Evolutionary conservation across 1,140 invertebrate species (phyloP).

Genomic region (Maniola jurtina): DNA sequence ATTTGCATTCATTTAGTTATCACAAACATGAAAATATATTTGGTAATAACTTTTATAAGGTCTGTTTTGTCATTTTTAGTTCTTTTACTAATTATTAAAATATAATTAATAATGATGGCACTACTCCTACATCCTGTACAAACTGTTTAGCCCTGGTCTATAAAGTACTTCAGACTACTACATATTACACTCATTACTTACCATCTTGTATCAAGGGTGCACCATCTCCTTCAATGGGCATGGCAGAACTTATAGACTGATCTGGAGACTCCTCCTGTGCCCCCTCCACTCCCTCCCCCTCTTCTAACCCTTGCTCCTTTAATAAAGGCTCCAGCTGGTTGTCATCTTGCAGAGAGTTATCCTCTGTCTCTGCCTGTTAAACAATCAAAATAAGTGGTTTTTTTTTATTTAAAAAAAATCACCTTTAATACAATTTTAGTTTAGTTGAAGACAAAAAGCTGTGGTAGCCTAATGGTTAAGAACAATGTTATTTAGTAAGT

Average conservation of each 20-base stretch:
- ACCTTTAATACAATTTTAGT: too few species aligned
- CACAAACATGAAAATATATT: neutral
- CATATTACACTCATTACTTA: constrained; percentile 31
- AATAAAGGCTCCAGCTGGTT: constrained; percentile 58
- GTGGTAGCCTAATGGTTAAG: too few species aligned
- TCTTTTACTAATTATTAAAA: too few species aligned
- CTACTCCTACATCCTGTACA: too few species aligned
- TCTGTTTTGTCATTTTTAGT: too few species aligned
- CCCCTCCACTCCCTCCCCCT: constrained; percentile 38
- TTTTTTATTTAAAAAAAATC: neutral
- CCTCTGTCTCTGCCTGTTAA: constrained; percentile 62
- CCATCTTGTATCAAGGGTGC: constrained; percentile 66
- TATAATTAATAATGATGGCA: too few species aligned
- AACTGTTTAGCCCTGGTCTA: too few species aligned
- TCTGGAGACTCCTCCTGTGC: constrained; percentile 73
- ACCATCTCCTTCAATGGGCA: constrained; percentile 66
- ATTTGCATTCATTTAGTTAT: too few species aligned
- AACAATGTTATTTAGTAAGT: too few species aligned
- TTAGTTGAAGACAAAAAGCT: too few species aligned
- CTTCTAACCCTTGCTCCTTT: constrained; percentile 55
- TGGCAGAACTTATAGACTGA: constrained; percentile 73
- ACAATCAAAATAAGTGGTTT: neutral
- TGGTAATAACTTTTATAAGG: too few species aligned
- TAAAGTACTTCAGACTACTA: too few species aligned
- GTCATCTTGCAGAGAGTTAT: constrained; percentile 69